Base-by-base conservation (phyloP, 2,888 invertebrate genomes). In the Amiota mariae region DNA sequence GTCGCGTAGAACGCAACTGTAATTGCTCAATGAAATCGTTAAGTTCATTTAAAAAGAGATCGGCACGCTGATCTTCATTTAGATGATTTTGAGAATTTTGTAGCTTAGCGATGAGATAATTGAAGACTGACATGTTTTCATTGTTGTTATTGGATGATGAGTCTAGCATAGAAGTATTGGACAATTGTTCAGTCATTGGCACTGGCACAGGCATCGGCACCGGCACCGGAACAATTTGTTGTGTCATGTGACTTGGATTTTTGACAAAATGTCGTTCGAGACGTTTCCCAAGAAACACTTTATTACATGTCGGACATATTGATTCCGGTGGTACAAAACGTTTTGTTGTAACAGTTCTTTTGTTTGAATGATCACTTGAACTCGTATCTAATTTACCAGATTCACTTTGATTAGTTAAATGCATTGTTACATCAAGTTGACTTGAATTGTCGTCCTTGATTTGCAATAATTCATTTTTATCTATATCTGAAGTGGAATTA, bases 21-120 rank as follows among this genome's bases (percentile, higher is more conserved):
- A 90, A 71, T 75, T 90, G 89, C 75, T 86, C 85, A 1, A 89
- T 86, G 9, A 90, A 84, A 75, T 90, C 89, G 8, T 89, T 87
- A 0, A 90, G 78, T 78, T 90, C 89, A 66, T 82, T 83, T 11
- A 90, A 75, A 73, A 90, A 89, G 0, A 89, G 77, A 77, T 89
- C 88, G 20, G 88, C 87, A 8, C 88, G 88, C 75, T 90, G 88
- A 48, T 89, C 89, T 73, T 89, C 89, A 49, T 82, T 82, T 8
- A 89, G 82, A 2, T 85, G 80, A 8, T 76, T 72, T 15, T 85
- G 78, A 6, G 36, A 36, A 24, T 81, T 81, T 73, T 90, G 88
- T 8, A 90, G 77, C 76, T 90, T 89, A 10, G 81, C 79, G 1
- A 87, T 87, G 0, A 90, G 81, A 54, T 89, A 86, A 13, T 82